A percentile compares a stretch with the other conserved stretches of the same genome.
These are phyloP conservation scores for Natrix natrix DNA, from an alignment of 2,797 vertebrate species.

Conservation along the genomic window DNA sequence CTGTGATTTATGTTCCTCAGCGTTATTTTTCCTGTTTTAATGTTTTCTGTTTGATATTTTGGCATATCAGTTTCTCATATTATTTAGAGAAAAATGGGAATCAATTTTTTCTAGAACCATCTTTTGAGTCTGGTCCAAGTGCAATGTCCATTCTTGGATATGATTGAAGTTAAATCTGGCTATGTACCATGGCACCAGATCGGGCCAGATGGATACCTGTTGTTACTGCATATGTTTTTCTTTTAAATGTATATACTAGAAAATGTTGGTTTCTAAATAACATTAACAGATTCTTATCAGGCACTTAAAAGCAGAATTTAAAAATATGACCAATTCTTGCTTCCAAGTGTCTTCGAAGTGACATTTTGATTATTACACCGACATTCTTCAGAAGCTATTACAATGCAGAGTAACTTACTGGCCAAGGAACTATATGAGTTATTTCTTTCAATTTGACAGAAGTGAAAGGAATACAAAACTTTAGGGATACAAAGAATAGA, in stretches of 20 bases:
- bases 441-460: background rate
- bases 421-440: background rate
- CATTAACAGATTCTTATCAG: background rate
- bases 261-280: background rate
- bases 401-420: background rate
- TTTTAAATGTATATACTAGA: conserved; percentile 10
- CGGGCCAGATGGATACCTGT: background rate
- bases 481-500: background rate
- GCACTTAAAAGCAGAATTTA: background rate
- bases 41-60: background rate
- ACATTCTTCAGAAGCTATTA: background rate
- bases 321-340: background rate
- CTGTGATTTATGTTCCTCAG: background rate
- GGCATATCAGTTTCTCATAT: background rate
- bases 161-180: background rate
- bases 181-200: background rate
- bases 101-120: background rate
- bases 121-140: background rate
- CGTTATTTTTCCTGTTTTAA: background rate
- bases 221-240: background rate
- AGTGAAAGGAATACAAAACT: background rate
- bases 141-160: background rate
- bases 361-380: conserved; percentile 4
- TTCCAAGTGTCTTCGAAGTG: background rate
- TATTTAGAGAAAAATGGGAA: background rate